Conservation (phyloP, 2,113 vertebrate species). For the Syrmaticus mikado region DNA sequence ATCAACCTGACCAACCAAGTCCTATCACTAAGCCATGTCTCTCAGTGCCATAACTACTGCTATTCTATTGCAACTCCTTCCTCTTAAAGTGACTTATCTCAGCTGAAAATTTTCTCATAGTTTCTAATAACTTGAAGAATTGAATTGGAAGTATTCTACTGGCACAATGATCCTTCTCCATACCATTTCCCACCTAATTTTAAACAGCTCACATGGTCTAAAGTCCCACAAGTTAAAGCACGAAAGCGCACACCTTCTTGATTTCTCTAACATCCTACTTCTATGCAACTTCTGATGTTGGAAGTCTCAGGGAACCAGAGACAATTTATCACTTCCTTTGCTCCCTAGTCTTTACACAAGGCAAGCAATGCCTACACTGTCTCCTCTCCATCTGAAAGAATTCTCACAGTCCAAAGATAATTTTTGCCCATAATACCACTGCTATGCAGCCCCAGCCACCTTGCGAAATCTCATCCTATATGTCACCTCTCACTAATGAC, state of each 20-base stretch:
- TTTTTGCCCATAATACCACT: neutral
- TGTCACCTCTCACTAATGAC: accelerated
- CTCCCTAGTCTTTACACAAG: neutral
- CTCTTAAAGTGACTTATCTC: neutral
- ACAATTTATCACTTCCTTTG: neutral
- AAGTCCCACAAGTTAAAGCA: neutral
- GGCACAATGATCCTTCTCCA: neutral
- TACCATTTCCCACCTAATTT: neutral
- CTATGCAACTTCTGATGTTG: neutral
- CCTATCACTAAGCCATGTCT: neutral
- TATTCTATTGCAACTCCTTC: neutral
- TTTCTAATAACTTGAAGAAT: neutral
- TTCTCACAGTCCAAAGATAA: neutral
- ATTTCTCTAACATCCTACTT: neutral
- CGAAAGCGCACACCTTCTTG: neutral
- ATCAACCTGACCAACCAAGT: neutral
- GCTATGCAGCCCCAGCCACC: neutral
- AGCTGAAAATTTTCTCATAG: neutral
- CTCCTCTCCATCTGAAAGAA: neutral
- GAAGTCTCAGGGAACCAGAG: neutral
- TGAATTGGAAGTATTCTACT: accelerated
- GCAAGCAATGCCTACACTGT: neutral
- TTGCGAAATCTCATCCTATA: neutral
- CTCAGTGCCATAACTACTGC: neutral
- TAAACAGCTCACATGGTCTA: neutral